Conservation (phyloP, 2,113 vertebrate species). For the Clarias gariepinus region DNA sequence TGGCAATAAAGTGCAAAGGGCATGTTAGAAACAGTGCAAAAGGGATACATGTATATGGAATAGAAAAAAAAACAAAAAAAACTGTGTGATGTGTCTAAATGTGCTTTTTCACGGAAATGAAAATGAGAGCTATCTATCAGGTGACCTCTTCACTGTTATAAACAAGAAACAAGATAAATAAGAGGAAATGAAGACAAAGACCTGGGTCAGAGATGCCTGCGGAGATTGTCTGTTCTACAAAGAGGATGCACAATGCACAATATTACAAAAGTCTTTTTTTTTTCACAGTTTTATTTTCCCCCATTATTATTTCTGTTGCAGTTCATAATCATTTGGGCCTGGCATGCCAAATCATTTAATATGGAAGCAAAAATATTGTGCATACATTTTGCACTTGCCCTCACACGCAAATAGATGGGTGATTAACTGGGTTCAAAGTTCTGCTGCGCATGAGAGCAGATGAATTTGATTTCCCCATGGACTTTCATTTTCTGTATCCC, state of each 20-base stretch:
- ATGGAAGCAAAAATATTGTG: not conserved
- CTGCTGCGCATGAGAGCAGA: conserved; percentile 7
- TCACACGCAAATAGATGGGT: conserved; percentile 4
- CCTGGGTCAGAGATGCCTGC: not conserved
- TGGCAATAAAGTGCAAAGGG: not conserved
- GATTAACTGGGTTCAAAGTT: conserved; percentile 7
- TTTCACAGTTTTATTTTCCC: too few relatives aligned
- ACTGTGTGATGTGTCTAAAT: not conserved
- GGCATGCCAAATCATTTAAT: not conserved
- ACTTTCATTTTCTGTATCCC: not conserved
- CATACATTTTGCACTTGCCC: not conserved
- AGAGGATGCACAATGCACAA: not conserved
- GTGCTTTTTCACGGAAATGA: not conserved
- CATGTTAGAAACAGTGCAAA: not conserved
- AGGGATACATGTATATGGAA: not conserved
- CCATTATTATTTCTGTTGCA: too few relatives aligned
- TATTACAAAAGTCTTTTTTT: not conserved
- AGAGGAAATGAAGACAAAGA: not conserved
- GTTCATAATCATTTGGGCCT: not conserved
- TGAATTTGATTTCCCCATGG: conserved; percentile 16
- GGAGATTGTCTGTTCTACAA: not conserved
- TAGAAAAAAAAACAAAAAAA: not conserved
- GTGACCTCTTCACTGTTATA: not conserved
- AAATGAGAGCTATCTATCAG: not conserved
- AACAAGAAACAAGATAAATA: not conserved